These are phyloP conservation scores for Drosophila putrida DNA, from an alignment of 2,888 invertebrate genomes.

Conservation along the genomic window DNA sequence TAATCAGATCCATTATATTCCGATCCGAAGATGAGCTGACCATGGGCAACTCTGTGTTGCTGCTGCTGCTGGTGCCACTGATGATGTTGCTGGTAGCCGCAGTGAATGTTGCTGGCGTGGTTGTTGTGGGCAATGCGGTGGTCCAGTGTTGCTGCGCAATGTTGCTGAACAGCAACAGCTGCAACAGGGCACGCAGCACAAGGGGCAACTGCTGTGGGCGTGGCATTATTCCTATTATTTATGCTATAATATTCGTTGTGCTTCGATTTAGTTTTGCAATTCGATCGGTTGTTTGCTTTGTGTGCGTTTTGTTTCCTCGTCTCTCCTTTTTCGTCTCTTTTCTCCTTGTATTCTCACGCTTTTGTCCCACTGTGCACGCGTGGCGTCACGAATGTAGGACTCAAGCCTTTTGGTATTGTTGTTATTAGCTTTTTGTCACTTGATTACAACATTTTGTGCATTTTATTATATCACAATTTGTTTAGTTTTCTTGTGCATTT, in stretches of 20 bases:
- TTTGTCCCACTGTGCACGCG: constrained; percentile 67
- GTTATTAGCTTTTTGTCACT: constrained; percentile 18
- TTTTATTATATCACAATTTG: constrained; percentile 19
- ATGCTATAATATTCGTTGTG: constrained; percentile 20
- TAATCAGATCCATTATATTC: constrained; percentile 62
- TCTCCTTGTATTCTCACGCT: constrained; percentile 23
- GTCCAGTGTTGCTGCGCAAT: constrained; percentile 70
- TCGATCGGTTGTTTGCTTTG: constrained; percentile 19
- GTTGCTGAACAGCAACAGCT: constrained; percentile 73
- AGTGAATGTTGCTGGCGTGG: constrained; percentile 16
- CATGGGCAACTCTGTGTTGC: constrained; percentile 28
- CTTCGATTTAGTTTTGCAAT: constrained; percentile 23
- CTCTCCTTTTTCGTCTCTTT: not conserved
- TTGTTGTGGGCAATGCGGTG: constrained; percentile 56
- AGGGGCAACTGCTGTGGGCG: constrained; percentile 60
- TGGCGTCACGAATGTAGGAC: constrained; percentile 35
- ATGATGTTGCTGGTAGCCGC: constrained; percentile 34
- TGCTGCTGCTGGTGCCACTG: constrained; percentile 24
- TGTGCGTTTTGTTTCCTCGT: constrained; percentile 46
- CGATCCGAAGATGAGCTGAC: constrained; percentile 30
- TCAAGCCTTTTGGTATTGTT: constrained; percentile 18
- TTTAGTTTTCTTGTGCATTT: constrained; percentile 31
- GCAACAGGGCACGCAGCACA: constrained; percentile 69
- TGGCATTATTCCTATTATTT: constrained; percentile 48
- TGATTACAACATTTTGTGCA: constrained; percentile 70